Evolutionary conservation across 2,113 vertebrate genomes (phyloP).

Genomic region (Steatornis caripensis): DNA sequence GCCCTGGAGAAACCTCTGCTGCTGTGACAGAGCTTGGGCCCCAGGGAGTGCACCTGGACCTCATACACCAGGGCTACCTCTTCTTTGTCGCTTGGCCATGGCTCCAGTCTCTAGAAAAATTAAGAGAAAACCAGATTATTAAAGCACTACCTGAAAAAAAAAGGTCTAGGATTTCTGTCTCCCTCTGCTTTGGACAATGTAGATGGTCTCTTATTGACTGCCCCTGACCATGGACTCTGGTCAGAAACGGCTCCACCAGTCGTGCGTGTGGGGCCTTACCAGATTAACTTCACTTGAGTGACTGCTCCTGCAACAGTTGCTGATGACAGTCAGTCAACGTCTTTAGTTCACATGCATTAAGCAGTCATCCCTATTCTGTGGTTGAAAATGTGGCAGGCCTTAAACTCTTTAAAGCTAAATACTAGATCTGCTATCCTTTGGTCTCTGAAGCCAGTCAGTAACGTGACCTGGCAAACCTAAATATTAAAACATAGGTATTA

Average conservation of each 20-base stretch:
- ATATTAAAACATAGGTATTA: neutral
- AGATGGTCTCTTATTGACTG: neutral
- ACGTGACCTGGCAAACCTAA: neutral
- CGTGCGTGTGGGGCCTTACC: neutral
- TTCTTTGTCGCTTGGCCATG: neutral
- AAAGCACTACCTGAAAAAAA: neutral
- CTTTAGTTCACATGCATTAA: neutral
- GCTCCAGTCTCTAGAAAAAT: neutral
- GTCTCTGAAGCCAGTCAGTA: neutral
- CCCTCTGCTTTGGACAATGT: neutral
- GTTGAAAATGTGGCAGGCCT: neutral
- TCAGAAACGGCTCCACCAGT: accelerated
- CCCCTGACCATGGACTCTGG: neutral
- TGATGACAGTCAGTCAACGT: neutral
- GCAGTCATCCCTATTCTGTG: neutral
- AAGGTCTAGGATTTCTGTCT: neutral
- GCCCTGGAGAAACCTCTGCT: neutral
- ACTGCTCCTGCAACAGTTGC: neutral
- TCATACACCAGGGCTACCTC: neutral
- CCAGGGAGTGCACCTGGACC: accelerated
- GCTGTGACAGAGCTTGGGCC: neutral
- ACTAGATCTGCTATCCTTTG: neutral
- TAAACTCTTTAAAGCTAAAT: neutral
- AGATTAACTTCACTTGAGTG: accelerated
- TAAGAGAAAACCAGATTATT: neutral